A percentile compares a stretch with the other conserved stretches of the same genome.
Evolutionary conservation across 2,113 vertebrate genomes (phyloP).

Genomic region (Pagrus major): DNA sequence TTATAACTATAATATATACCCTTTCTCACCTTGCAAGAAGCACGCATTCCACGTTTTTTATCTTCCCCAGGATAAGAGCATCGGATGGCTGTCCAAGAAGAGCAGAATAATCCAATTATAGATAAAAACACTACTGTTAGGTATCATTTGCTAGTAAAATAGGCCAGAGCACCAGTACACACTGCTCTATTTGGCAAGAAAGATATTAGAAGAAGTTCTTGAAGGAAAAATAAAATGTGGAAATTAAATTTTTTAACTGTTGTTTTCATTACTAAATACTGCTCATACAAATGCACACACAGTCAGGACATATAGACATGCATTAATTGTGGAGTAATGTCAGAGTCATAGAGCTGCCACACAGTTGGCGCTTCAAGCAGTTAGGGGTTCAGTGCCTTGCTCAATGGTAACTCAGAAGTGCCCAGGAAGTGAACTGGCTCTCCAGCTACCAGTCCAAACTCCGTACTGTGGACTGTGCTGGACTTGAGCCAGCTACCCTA

Average conservation of each 20-base stretch:
- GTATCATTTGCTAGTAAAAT: background rate
- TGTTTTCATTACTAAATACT: too few relatives aligned
- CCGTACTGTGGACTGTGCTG: background rate
- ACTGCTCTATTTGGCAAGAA: background rate
- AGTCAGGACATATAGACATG: too few relatives aligned
- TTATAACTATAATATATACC: too few relatives aligned
- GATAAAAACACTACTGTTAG: background rate
- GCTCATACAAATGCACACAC: too few relatives aligned
- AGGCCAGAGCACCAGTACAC: background rate
- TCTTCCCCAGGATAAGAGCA: constrained; percentile 95
- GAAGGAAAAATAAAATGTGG: too few relatives aligned
- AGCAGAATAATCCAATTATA: background rate
- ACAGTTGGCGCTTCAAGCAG: too few relatives aligned
- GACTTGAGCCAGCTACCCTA: background rate
- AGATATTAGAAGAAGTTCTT: background rate
- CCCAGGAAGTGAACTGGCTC: background rate
- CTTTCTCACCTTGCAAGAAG: constrained; percentile 92
- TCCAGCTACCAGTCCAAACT: background rate
- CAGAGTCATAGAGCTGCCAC: too few relatives aligned
- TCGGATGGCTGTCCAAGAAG: constrained; percentile 90
- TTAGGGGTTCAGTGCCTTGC: too few relatives aligned
- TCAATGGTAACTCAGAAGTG: too few relatives aligned
- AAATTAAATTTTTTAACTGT: background rate
- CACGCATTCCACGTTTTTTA: constrained; percentile 96
- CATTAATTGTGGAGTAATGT: too few relatives aligned